Conservation (phyloP, 1,140 invertebrate species). For the Tyrophagus putrescentiae region DNA sequence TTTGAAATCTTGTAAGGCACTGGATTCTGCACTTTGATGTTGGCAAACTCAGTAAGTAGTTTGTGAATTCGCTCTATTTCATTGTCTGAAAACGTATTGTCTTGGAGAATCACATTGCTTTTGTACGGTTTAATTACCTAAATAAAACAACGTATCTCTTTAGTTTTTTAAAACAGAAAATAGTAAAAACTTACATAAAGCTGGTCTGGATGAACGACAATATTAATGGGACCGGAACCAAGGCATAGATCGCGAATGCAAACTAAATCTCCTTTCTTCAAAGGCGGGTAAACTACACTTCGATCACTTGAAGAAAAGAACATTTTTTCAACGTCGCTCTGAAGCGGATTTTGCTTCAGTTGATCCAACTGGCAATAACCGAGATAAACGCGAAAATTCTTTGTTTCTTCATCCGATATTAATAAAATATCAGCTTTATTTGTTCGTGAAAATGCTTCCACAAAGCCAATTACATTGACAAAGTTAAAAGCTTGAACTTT, state of each 20-base stretch:
- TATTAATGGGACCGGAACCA: background rate
- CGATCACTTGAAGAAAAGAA: too few relatives aligned
- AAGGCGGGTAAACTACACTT: background rate
- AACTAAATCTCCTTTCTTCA: background rate
- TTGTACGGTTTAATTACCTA: background rate
- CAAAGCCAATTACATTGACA: background rate
- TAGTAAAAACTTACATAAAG: background rate
- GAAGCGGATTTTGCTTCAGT: background rate
- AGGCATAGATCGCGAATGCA: slow-evolving; percentile 3
- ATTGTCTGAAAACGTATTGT: background rate
- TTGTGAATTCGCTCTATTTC: background rate
- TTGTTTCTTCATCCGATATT: background rate
- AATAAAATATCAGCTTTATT: background rate
- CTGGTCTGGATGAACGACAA: background rate
- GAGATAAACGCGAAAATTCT: background rate
- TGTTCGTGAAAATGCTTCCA: too few relatives aligned
- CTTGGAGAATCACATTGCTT: background rate
- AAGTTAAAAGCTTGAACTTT: background rate
- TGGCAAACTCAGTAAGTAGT: background rate
- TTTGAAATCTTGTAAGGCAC: background rate
- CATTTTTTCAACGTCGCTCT: background rate
- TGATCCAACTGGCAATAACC: background rate
- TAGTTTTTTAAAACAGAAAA: background rate
- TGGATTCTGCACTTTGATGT: background rate
- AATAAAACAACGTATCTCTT: background rate